A percentile compares a stretch with the other conserved stretches of the same genome.
These are phyloP conservation scores for Antheraea pernyi DNA, from an alignment of 1,140 invertebrate genomes.

Conservation along the genomic window DNA sequence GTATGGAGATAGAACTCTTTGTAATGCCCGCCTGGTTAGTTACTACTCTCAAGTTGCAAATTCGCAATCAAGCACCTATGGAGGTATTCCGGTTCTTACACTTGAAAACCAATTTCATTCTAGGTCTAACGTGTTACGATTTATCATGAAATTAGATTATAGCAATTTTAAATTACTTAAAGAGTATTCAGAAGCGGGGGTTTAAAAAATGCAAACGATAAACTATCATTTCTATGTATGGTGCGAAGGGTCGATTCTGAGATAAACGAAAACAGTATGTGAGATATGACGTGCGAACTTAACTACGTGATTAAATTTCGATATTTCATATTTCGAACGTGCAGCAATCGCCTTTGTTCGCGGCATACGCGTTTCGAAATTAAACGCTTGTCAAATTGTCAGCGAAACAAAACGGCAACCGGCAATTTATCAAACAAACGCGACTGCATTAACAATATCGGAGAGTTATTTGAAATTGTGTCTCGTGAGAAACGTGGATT, in stretches of 20 bases:
- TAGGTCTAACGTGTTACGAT: too few relatives aligned
- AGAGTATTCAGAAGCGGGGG: neutral
- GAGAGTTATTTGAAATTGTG: too few relatives aligned
- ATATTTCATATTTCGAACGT: slow-evolving; percentile 44
- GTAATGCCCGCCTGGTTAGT: too few relatives aligned
- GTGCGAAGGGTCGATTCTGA: slow-evolving; percentile 29
- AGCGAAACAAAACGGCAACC: slow-evolving; percentile 6
- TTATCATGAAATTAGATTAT: too few relatives aligned
- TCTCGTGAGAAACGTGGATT: neutral
- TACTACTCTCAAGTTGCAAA: too few relatives aligned
- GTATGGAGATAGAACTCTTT: too few relatives aligned
- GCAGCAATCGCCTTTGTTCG: slow-evolving; percentile 1
- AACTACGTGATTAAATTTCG: slow-evolving; percentile 50
- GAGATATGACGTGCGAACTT: slow-evolving; percentile 46
- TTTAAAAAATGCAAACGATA: neutral
- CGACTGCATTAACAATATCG: neutral
- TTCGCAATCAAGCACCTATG: too few relatives aligned
- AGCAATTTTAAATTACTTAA: too few relatives aligned
- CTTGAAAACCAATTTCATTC: too few relatives aligned
- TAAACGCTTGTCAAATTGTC: slow-evolving; percentile 3
- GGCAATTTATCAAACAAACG: slow-evolving; percentile 10
- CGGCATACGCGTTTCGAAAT: neutral
- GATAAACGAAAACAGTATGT: slow-evolving; percentile 45
- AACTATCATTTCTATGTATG: neutral
- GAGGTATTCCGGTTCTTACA: too few relatives aligned